Evolutionary conservation across 2,113 vertebrate species (phyloP).

Genomic region (Hippotragus niger): DNA sequence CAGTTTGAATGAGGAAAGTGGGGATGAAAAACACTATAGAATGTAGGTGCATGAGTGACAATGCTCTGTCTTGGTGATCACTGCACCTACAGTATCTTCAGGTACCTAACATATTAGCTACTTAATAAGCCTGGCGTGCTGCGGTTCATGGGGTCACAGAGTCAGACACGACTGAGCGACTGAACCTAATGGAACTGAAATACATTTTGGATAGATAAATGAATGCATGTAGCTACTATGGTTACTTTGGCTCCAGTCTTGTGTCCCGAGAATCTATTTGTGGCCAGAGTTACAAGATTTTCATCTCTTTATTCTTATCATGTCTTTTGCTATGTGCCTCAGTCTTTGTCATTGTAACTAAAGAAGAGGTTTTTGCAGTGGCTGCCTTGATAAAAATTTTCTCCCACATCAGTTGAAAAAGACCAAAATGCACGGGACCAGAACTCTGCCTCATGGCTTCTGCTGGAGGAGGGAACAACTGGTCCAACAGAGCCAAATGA

Average conservation of each 20-base stretch:
- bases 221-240: not conserved
- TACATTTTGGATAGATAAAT: not conserved
- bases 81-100: not conserved
- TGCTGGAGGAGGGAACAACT: not conserved
- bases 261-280: not conserved
- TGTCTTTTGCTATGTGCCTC: not conserved
- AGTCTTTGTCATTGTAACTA: not conserved
- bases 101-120: too few species aligned
- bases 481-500: not conserved
- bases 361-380: not conserved
- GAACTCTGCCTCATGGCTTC: not conserved
- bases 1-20: not conserved
- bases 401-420: not conserved
- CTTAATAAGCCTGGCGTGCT: fast-evolving
- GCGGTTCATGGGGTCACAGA: too few species aligned
- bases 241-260: not conserved
- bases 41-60: fast-evolving
- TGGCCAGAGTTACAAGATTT: not conserved
- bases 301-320: not conserved
- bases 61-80: not conserved
- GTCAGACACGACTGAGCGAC: too few species aligned
- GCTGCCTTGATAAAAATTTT: not conserved
- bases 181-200: too few species aligned
- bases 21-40: not conserved
- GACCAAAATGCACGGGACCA: not conserved